phyloP scores from a whole-genome alignment of 1,140 invertebrate genomes.

The Zophobas atratus region DNA sequence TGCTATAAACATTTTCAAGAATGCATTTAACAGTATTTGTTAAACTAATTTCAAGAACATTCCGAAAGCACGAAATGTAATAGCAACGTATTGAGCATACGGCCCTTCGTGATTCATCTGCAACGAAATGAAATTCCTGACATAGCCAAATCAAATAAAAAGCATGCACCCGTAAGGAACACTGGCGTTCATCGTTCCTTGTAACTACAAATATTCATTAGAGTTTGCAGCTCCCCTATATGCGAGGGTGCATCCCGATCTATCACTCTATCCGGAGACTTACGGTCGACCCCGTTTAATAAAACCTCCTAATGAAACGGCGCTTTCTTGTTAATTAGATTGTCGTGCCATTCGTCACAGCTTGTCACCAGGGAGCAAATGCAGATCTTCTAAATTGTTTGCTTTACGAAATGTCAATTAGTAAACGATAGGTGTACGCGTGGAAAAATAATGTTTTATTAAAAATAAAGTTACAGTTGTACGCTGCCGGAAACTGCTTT shows the following conservation, averaged over 20 bases:
- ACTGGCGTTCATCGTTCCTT: constrained; percentile 56
- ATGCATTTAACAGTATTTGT: no score
- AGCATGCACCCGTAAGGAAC: constrained; percentile 60
- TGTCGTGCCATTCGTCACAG: constrained; percentile 56
- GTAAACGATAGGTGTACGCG: not conserved
- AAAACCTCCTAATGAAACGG: constrained; percentile 61
- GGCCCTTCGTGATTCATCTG: constrained; percentile 29
- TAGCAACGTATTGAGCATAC: not conserved
- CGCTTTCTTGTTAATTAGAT: constrained; percentile 60
- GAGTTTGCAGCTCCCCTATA: constrained; percentile 41
- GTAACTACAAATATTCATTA: constrained; percentile 63
- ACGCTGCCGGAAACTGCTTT: no score
- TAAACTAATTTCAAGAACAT: no score
- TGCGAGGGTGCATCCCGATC: constrained; percentile 47
- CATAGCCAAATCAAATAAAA: constrained; percentile 58
- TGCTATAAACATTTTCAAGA: no score
- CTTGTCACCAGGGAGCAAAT: constrained; percentile 46
- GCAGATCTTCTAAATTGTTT: constrained; percentile 29
- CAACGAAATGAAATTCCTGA: constrained; percentile 58
- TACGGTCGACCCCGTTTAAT: constrained; percentile 59
- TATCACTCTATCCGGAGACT: constrained; percentile 36
- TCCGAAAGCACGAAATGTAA: no score
- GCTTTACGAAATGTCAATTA: constrained; percentile 27
- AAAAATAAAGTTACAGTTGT: no score
- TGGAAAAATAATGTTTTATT: no score